Percentiles rank a stretch among this genome's conserved stretches.
Evolutionary conservation across 2,888 invertebrate species (phyloP).

Genomic region (Tetragonula carbonaria): DNA sequence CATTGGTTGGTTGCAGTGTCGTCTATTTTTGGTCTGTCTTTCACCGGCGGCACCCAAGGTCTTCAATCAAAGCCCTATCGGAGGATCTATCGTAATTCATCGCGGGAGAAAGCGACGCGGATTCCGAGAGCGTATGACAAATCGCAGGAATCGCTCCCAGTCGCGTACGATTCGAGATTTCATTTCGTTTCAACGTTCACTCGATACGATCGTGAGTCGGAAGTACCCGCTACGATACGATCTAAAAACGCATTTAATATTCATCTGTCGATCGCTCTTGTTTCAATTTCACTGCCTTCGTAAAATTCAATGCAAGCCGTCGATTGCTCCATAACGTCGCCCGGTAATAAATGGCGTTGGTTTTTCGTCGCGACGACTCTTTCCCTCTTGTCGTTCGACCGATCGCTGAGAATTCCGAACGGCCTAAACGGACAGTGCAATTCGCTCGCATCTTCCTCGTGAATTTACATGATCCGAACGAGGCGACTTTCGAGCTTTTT

Average conservation of each 20-base stretch:
- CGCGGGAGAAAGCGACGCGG: conserved; percentile 24
- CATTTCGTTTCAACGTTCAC: conserved; percentile 5
- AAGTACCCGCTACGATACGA: background rate
- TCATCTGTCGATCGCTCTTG: background rate
- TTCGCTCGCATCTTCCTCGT: conserved; percentile 5
- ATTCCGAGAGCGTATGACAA: conserved; percentile 26
- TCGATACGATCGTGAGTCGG: too few relatives aligned
- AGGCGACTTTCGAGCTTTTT: conserved; percentile 9
- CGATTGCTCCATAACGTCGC: conserved; percentile 1
- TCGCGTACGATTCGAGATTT: background rate
- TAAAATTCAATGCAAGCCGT: background rate
- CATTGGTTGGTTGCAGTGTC: background rate
- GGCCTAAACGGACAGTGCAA: conserved; percentile 6
- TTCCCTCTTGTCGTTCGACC: background rate
- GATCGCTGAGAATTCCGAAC: background rate
- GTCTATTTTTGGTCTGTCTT: conserved; percentile 20
- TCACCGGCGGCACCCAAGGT: conserved; percentile 11
- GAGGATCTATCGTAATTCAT: conserved; percentile 22
- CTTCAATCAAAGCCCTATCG: conserved; percentile 12
- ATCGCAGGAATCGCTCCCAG: conserved; percentile 16
- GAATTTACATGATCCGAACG: conserved; percentile 7
- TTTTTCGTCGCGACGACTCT: conserved; percentile 1
- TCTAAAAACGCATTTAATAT: conserved; percentile 4
- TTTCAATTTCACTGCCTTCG: conserved; percentile 8
- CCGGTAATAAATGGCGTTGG: background rate